Base-by-base conservation (phyloP, 1,140 invertebrate genomes). In the Zaprionus kolodkinae region DNA sequence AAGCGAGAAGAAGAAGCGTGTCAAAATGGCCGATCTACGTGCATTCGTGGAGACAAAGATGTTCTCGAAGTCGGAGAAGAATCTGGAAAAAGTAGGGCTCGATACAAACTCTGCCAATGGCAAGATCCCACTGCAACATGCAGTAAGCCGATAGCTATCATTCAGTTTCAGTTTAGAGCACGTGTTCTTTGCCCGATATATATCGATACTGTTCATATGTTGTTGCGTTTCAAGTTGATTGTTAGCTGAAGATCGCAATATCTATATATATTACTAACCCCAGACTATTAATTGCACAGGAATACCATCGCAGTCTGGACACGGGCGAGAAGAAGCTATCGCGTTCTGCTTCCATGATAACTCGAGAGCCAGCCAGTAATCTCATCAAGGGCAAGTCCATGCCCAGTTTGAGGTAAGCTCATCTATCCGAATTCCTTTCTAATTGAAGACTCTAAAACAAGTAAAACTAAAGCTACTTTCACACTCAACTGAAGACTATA, bases 321-420 rank as follows among this genome's bases (percentile, higher is more conserved):
- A 96, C 96, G 2, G 95, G 95, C 1, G 96, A 97, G 61, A 95
- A 95, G 73, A 95, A 94, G 77, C 92, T 96, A 63, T 94, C 94
- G 1, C 93, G 95, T 55, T 95, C 95, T n/a, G 94, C 94, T 45
- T 96, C 96, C 0, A 94, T 95, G 63, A 93, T 95, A 12, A 95
- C 94, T 62, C 92, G 88, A 15, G 84, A 90, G 21, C 91, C 92
- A 11, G 92, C 95, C 1, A 96, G 95, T 66, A 97, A 96, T 93
- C 93, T 98, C 35, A 96, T 97, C 52, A 97, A 98, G 94, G 97
- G 97, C 55, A 98, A 98, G 93, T 98, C 97, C 94, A 98, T 98
- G 97, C 97, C 97, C 6, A 98, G 97, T 93, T 93, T 98, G 55
- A 98, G 97, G 97, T 98, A 94, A 76, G 1, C 61, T n/a, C 2